Evolutionary conservation across 2,113 vertebrate species (phyloP).

Genomic region (Tachycineta bicolor): DNA sequence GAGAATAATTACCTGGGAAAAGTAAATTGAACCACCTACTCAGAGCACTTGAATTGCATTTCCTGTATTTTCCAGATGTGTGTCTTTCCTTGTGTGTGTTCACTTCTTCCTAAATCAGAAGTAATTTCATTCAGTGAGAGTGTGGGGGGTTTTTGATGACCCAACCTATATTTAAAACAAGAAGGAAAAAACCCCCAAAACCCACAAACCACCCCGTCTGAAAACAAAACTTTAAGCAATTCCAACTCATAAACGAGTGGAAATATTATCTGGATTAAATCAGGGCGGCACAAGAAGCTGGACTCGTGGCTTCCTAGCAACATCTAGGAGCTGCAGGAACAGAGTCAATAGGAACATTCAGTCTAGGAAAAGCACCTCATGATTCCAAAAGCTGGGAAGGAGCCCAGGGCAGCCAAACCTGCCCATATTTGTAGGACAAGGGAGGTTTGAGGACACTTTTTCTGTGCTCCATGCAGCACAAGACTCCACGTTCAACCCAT

Average conservation of each 20-base stretch:
- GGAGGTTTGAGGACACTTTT: background rate
- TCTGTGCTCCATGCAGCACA: background rate
- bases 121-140: background rate
- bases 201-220: background rate
- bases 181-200: background rate
- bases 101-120: conserved; percentile 25
- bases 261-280: background rate
- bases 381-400: background rate
- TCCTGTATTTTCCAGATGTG: conserved; percentile 48
- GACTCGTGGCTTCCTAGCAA: background rate
- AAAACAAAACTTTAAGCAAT: background rate
- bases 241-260: background rate
- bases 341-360: background rate
- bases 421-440: background rate
- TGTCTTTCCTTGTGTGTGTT: background rate
- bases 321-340: background rate
- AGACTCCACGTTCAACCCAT: too few species aligned
- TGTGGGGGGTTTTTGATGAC: background rate
- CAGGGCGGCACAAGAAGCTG: background rate
- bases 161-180: background rate
- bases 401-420: background rate
- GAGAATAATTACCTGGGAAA: conserved; percentile 49
- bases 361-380: background rate
- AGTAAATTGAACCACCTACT: conserved; percentile 34
- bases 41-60: conserved; percentile 27